Evolutionary conservation across 2,797 vertebrate species (phyloP), one percentile per base, ranked within the genome.

Genomic region (Microchirus variegatus): DNA sequence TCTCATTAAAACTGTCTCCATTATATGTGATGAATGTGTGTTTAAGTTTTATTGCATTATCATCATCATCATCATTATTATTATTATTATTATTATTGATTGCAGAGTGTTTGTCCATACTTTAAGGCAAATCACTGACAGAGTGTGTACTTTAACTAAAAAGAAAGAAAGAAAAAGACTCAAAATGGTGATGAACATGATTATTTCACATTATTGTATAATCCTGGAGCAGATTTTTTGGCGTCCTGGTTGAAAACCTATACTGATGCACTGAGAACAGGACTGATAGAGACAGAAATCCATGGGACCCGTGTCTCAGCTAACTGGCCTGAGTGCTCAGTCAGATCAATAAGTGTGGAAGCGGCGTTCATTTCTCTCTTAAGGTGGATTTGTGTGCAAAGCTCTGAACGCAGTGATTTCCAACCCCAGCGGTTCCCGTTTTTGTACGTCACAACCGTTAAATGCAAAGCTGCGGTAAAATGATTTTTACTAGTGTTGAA

Each of bases 331-430:
- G 81, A 91, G 87, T 87, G 90, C 87, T 84, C 82, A 74, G 79
- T 63, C 66, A 58, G 83, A 92, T 92, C 91, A 91, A 92, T 91
- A 92, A 81, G 53, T 84, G 70, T 80, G 77, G 80, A 82, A 86
- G 75, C 87, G 73, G 67, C 85, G 37, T 67, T 82, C 75, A 64
- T 78, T 51, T 69, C 76, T 45, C 17, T 74, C 81, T 92, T 92
- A 92, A 92, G 91, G 91, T 90, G 87, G 90, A 18, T 64, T 85
- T 67, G 22, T 10, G 10, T 46, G 47, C 51, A 41, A 74, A 35
- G 22, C 56, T 73, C 19, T 15, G n/a, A n/a, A 16, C 22, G 62
- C 37, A 12, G 42, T 10, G 3, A 26, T 67, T 83, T 37, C 44
- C 64, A 8, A 44, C 14, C 18, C n/a, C 11, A 43, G 5, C 37